Conservation (phyloP, 2,888 invertebrate genomes). For the Zonitis immaculata region DNA sequence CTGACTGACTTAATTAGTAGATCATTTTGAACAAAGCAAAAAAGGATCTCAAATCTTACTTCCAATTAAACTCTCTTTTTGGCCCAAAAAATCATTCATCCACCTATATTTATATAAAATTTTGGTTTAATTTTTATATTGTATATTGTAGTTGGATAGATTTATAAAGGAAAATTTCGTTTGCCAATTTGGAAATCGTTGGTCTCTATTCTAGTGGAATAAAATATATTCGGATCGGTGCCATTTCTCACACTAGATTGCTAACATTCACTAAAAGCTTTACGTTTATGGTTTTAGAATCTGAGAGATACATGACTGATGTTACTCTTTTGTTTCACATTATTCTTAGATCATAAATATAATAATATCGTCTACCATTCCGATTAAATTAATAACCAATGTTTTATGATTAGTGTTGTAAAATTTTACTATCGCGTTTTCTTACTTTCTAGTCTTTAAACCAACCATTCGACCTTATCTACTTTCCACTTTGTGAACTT, state of each 20-base stretch:
- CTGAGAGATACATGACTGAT: too few species aligned
- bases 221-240: conserved; percentile 32
- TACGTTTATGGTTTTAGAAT: too few species aligned
- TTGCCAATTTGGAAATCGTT: conserved; percentile 1
- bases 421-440: conserved; percentile 27
- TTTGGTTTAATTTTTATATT: too few species aligned
- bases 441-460: conserved; percentile 9
- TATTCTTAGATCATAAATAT: conserved; percentile 33
- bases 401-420: conserved; percentile 31
- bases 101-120: too few species aligned
- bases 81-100: too few species aligned
- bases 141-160: too few species aligned
- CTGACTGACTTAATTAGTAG: not conserved
- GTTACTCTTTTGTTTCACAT: conserved; percentile 35
- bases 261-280: conserved; percentile 38
- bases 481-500: conserved; percentile 27
- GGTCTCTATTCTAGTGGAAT: conserved; percentile 21
- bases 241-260: conserved; percentile 39
- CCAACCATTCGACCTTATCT: conserved; percentile 24
- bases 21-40: not conserved
- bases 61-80: not conserved
- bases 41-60: too few species aligned
- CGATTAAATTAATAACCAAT: conserved; percentile 40
- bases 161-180: not conserved
- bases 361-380: conserved; percentile 34